Evolutionary conservation across 2,113 vertebrate genomes (phyloP), one percentile per base, ranked within the genome.

Genomic region (Pseudopipra pipra): DNA sequence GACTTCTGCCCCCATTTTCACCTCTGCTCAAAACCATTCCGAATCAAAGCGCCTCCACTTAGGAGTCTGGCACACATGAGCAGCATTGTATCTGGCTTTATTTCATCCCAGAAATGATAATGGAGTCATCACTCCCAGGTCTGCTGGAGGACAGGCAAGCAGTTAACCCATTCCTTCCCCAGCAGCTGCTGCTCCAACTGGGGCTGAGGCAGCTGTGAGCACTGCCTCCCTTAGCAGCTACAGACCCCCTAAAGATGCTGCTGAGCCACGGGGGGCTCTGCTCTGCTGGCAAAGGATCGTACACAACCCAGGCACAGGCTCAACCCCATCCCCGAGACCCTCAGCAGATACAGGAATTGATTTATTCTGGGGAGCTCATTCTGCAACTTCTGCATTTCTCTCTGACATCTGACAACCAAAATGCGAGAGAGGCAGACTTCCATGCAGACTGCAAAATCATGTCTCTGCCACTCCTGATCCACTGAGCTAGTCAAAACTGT

Each of bases 351-450:
- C 8, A 54, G 78, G 71, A 85, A 63, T 62, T 51, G 23, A 93
- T 85, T 93, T 94, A 75, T 90, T 95, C 87, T 67, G 51, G 71
- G 37, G 63, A 94, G 47, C 67, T 85, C 91, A 52, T 93, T 90
- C 75, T 94, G 81, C 82, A 80, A 80, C 82, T 95, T 96, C 63
- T 67, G 91, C 68, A 83, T 91, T 94, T 91, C 47, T 43, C 51
- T 6, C 39, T 33, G 25, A 66, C 67, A 70, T 56, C 71, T 78
- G 52, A 65, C 72, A 68, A 35, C 35, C 27, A 3, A 67, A 83
- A 43, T 0, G 13, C 2, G 1, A 12, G 39, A 59, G 67, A 83
- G 71, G 59, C 87, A 94, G 91, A 33, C 10, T 7, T 80, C 61
- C 67, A 61, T 0, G 1, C 12, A 66, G 67, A 70, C 68, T 74